Evolutionary conservation across 2,888 invertebrate genomes (phyloP), one percentile per base, ranked within the genome.

Genomic region (Lucinisca nassula): DNA sequence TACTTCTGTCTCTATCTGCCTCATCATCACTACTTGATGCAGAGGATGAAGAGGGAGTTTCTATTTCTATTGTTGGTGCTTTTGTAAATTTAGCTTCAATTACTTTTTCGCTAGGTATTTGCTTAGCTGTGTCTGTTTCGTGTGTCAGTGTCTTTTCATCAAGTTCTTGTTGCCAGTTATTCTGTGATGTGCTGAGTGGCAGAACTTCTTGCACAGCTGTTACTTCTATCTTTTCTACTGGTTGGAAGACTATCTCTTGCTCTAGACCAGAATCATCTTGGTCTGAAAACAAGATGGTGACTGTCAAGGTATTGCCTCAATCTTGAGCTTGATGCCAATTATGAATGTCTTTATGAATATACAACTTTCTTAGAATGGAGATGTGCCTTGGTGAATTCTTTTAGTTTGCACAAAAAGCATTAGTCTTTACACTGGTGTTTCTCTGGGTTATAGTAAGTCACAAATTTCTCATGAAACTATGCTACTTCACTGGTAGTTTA

Each of bases 11-110:
- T 27, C 24, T 58, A 4, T 4, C 27, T 21, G 3, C 61, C 35
- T 67, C 67, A 67, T 67, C 67, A 67, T 67, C 67, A 67, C 67
- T 67, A 35, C 67, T 67, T 67, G 67, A 67, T 4, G 67, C 24
- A 35, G 67, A 67, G 17, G 67, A 67, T 32, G 67, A 67, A 10
- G 67, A 67, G 32, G 67, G 67, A 3, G 67, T 67, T 67, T 67
- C 67, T 35, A 67, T 67, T 67, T 67, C 67, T 30, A 67, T 67
- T 17, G 67, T 67, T 17, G 67, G 67, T 10, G 67, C 35, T 67
- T 67, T 67, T 3, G 10, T 21, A 35, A 67, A 4, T 35, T 35
- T 67, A 6, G 12, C 4, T 67, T 67, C 58, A 24, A 4, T 24
- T 21, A n/a, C 27, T 14, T 4, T 3, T 4, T n/a, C 51, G n/a